phyloP scores from a whole-genome alignment of 2,888 invertebrate species.

The Tenthredo distinguenda region DNA sequence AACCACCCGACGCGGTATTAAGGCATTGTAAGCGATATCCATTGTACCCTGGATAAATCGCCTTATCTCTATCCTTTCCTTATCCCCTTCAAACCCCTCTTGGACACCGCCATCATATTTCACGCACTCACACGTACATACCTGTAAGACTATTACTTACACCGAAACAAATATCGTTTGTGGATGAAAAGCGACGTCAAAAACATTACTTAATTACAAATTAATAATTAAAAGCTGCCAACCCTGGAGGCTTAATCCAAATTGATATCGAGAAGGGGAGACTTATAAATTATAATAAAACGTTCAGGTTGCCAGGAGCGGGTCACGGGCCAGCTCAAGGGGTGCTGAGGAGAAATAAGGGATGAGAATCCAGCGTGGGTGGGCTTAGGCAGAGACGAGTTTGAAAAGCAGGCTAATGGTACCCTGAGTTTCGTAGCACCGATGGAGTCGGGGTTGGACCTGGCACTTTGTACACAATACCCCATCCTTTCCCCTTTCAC shows the following conservation, averaged over 20 bases:
- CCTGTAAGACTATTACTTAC: background rate
- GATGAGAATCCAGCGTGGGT: constrained; percentile 38
- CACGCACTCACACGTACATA: constrained; percentile 36
- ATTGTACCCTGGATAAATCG: constrained; percentile 41
- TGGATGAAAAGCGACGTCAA: constrained; percentile 7
- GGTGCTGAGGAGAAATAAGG: constrained; percentile 27
- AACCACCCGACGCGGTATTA: constrained; percentile 47
- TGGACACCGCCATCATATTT: constrained; percentile 29
- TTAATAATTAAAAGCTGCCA: constrained; percentile 48
- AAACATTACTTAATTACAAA: constrained; percentile 47
- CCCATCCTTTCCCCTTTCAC: constrained; percentile 19
- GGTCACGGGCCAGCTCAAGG: constrained; percentile 39
- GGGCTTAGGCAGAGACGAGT: constrained; percentile 46
- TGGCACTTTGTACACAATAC: constrained; percentile 54
- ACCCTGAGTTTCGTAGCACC: constrained; percentile 42
- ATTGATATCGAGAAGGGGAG: constrained; percentile 47
- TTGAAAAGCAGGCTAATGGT: constrained; percentile 54
- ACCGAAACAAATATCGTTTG: background rate
- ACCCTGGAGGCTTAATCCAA: constrained; percentile 34
- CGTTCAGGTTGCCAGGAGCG: constrained; percentile 39
- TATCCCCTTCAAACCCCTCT: constrained; percentile 27
- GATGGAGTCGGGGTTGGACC: constrained; percentile 28
- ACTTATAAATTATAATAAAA: constrained; percentile 49
- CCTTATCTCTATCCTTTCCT: constrained; percentile 43
- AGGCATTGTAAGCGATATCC: constrained; percentile 50